Conservation (phyloP, 2,113 vertebrate genomes). For the Glaucomys volans region DNA sequence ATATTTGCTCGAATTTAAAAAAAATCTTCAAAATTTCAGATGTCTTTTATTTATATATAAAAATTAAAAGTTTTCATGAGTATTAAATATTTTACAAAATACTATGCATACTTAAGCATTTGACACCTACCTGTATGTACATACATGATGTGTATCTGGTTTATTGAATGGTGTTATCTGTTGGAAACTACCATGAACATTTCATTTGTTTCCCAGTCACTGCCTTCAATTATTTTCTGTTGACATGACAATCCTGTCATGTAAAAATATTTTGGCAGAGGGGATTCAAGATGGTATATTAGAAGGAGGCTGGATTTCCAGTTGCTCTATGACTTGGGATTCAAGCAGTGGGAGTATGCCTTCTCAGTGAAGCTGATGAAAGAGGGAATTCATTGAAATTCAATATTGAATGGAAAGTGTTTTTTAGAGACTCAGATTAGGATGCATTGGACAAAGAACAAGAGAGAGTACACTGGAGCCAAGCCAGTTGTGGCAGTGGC, state of each 20-base stretch:
- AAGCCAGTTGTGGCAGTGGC: too few species aligned
- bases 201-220: neutral
- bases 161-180: neutral
- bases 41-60: neutral
- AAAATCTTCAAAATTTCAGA: neutral
- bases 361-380: too few species aligned
- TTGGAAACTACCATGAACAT: neutral
- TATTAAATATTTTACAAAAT: slow-evolving; percentile 48
- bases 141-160: neutral
- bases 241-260: neutral
- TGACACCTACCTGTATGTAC: too few species aligned
- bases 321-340: too few species aligned
- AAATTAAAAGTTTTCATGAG: slow-evolving; percentile 16
- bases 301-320: too few species aligned
- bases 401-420: too few species aligned
- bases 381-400: too few species aligned
- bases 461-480: too few species aligned
- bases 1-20: neutral
- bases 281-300: too few species aligned
- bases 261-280: neutral
- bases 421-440: too few species aligned
- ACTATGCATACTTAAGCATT: neutral
- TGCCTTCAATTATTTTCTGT: neutral
- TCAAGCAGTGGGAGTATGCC: too few species aligned
- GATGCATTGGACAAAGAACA: too few species aligned